A percentile compares a stretch with the other conserved stretches of the same genome.
Evolutionary conservation across 2,113 vertebrate species (phyloP).

Genomic region (Kryptolebias marmoratus): DNA sequence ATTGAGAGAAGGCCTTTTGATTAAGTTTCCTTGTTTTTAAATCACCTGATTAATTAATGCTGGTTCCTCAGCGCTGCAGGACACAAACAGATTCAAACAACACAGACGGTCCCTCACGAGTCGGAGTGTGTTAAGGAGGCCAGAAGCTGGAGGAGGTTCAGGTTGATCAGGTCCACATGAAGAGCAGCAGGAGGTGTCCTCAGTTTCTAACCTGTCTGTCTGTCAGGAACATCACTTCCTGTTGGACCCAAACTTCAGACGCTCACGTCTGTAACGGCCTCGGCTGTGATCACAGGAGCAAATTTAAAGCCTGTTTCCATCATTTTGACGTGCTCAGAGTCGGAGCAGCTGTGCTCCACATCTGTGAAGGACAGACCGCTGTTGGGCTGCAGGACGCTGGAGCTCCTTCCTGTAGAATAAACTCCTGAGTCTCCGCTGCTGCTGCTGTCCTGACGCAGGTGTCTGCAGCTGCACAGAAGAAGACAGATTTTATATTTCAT

Average conservation of each 20-base stretch:
- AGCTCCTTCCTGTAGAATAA: slow-evolving; percentile 68
- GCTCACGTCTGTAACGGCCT: slow-evolving; percentile 39
- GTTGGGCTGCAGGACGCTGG: slow-evolving; percentile 5
- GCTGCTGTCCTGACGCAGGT: slow-evolving; percentile 65
- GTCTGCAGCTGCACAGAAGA: slow-evolving; percentile 19
- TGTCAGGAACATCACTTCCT: background rate
- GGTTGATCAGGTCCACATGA: background rate
- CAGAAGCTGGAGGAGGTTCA: too few species aligned
- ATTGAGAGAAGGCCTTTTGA: too few species aligned
- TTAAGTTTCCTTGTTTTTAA: background rate
- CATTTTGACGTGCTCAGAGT: slow-evolving; percentile 39
- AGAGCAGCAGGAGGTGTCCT: background rate
- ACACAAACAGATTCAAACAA: background rate
- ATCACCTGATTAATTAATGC: too few species aligned
- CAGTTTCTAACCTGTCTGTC: background rate
- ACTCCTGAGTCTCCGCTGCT: slow-evolving; percentile 75
- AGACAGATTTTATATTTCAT: background rate
- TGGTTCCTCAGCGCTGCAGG: background rate
- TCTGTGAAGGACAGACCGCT: accelerated
- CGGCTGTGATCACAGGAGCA: background rate
- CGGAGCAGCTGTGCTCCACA: background rate
- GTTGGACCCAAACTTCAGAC: slow-evolving; percentile 35
- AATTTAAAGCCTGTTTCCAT: slow-evolving; percentile 14
- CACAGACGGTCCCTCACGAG: background rate
- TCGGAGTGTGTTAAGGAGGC: background rate